Evolutionary conservation across 2,888 invertebrate genomes (phyloP).

Genomic region (Drosophila paracracens): DNA sequence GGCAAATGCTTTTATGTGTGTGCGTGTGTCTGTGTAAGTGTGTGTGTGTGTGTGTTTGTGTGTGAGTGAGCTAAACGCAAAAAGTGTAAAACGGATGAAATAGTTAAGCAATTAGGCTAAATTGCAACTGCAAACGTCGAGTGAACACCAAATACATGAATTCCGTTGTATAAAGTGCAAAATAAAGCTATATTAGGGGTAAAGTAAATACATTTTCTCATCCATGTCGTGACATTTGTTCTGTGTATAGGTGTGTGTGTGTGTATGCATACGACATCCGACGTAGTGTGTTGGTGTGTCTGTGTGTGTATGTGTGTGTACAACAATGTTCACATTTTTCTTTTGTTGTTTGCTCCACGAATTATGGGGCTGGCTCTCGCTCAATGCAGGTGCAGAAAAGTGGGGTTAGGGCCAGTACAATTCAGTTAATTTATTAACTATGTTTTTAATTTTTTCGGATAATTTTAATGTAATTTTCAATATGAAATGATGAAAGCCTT

Average conservation of each 20-base stretch:
- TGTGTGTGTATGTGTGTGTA: constrained; percentile 58
- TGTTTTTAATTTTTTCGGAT: constrained; percentile 5
- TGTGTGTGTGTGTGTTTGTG: constrained; percentile 44
- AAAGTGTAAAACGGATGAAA: constrained; percentile 72
- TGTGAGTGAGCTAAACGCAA: constrained; percentile 74
- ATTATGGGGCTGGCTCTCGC: constrained; percentile 70
- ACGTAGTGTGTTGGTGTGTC: constrained; percentile 39
- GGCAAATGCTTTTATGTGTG: constrained; percentile 50
- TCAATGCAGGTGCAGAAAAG: constrained; percentile 78
- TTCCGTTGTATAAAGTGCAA: constrained; percentile 38
- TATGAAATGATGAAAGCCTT: constrained; percentile 13
- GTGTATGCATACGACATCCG: constrained; percentile 41
- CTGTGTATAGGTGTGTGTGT: constrained; percentile 58
- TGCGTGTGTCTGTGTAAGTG: constrained; percentile 18
- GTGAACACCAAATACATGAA: constrained; percentile 27
- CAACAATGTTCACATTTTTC: constrained; percentile 78
- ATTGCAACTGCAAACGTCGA: constrained; percentile 30
- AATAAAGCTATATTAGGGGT: constrained; percentile 39
- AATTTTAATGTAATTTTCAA: not conserved
- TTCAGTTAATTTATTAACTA: constrained; percentile 40
- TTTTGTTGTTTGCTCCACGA: constrained; percentile 72
- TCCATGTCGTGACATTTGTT: constrained; percentile 79
- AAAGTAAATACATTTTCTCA: constrained; percentile 58
- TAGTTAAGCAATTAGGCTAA: constrained; percentile 61
- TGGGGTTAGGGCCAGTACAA: constrained; percentile 67